Base-by-base conservation (phyloP, 2,797 vertebrate genomes). In the Peromyscus melanophrys region DNA sequence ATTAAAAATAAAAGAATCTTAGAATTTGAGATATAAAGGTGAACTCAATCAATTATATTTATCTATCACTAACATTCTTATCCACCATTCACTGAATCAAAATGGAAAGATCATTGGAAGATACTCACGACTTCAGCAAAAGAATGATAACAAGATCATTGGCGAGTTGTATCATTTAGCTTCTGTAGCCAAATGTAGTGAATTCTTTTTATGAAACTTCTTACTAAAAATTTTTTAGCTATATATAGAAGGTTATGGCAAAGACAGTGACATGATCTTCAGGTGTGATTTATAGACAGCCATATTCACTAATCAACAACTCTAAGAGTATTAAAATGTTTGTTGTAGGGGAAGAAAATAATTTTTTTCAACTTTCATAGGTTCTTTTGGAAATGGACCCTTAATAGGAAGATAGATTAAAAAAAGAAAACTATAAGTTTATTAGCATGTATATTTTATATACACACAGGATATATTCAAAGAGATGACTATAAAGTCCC, bases 21-120 rank as follows among this genome's bases (percentile, higher is more conserved):
- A 94, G 71, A 69, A 65, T 37, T 92, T 92, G 9, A 27, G 13
- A 84, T 71, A 95, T 1, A 31, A 57, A 75, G 14, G 37, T 57
- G 75, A 93, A 93, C 12, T 91, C 92, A 89, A 88, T 80, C 5
- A 55, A 65, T 92, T 92, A 92, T 76, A 87, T 43, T 89, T 83
- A 77, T 7, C 23, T 73, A 52, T 94, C 25, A 73, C 40, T 91
- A 87, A 83, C 14, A 94, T 69, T 69, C 76, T 6, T 87, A 87
- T 27, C 5, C 71, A 88, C 19, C 5, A 34, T 59, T 84, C 6
- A 90, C 17, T 71, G 57, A 91, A 83, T 83, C 37, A 88, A 12
- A 96, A 89, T 6, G 49, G 5, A 12, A 90, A 84, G n/a, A 81
- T 75, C n/a, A 80, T 3, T 86, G 46, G 21, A 65, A 90, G 67